Base-by-base conservation (phyloP, 2,888 invertebrate genomes). In the Caenorhabditis afra region DNA sequence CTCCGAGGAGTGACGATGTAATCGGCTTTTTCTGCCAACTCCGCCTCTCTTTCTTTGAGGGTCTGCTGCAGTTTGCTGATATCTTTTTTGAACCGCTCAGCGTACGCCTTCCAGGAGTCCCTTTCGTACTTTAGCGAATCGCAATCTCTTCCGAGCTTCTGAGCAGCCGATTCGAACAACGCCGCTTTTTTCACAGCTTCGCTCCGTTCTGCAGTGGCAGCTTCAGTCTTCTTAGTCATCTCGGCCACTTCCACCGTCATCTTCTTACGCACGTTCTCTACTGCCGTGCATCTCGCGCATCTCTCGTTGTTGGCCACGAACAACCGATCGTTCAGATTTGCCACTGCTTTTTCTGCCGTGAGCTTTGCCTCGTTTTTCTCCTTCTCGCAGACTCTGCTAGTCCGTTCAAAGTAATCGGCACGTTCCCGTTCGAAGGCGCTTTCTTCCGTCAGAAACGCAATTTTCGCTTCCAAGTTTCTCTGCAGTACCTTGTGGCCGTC, bases 211-310 rank as follows among this genome's bases (percentile, higher is more conserved):
- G 20, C 37, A 3, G 41, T 8, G 0, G 79, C 77, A 7, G 47
- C 50, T 20, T 73, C 50, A 29, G 20, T 52, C 22, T 65, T 49
- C 20, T 29, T 16, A 14, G 66, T 67, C 65, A 67, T 73, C 4
- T 71, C 71, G 11, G 66, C 71, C 0, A 78, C 67, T 44, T 75
- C 74, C 8, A 18, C 64, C 4, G 47, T 67, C 67, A 79, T 52
- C 55, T 61, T 68, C 16, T 49, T 66, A 1, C 50, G 29, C 1
- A 77, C 45, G 39, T 44, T 67, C 16, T 70, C 67, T 3, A n/a
- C 47, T 3, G 68, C 55, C 16, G 66, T 29, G 50, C 82, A 82
- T 20, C 77, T 64, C 4, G 77, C n/a, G 23, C 82, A 82, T 11
- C 35, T 57, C n/a, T 71, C 70, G 22, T 78, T 59, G 20, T 82